Conservation (phyloP, 2,888 invertebrate genomes). For the Meganola albula region DNA sequence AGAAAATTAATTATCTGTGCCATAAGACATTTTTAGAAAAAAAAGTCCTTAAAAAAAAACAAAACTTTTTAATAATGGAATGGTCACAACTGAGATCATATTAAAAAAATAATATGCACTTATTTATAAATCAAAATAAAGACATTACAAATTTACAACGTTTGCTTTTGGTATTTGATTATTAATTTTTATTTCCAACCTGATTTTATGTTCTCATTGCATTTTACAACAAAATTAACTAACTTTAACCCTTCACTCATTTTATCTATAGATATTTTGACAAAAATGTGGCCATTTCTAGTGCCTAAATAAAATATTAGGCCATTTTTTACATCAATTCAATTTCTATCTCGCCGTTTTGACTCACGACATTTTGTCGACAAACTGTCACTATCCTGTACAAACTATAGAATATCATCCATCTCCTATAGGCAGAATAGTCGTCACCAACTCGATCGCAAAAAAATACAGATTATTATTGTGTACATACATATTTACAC, state of each 20-base stretch:
- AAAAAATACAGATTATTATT: constrained; percentile 24
- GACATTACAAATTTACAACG: too few relatives aligned
- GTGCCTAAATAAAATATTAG: constrained; percentile 16
- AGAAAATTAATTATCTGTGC: not conserved
- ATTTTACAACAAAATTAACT: constrained; percentile 15
- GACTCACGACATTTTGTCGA: not conserved
- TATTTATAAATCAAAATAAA: too few relatives aligned
- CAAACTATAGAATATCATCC: not conserved
- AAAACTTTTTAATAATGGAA: constrained; percentile 16
- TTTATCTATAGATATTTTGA: constrained; percentile 6
- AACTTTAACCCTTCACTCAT: constrained; percentile 18
- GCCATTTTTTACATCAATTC: constrained; percentile 5
- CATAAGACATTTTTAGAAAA: not conserved
- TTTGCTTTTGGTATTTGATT: too few relatives aligned
- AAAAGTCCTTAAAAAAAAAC: not conserved
- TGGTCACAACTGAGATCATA: constrained; percentile 30
- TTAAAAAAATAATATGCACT: too few relatives aligned
- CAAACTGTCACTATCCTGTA: not conserved
- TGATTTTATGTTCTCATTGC: too few relatives aligned
- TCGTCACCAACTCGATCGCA: too few relatives aligned
- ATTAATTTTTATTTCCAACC: too few relatives aligned
- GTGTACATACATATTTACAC: constrained; percentile 37
- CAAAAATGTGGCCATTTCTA: constrained; percentile 25
- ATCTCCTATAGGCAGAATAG: too few relatives aligned
- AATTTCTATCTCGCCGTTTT: not conserved